Base-by-base conservation (phyloP, 2,113 vertebrate genomes). In the Tiliqua scincoides region DNA sequence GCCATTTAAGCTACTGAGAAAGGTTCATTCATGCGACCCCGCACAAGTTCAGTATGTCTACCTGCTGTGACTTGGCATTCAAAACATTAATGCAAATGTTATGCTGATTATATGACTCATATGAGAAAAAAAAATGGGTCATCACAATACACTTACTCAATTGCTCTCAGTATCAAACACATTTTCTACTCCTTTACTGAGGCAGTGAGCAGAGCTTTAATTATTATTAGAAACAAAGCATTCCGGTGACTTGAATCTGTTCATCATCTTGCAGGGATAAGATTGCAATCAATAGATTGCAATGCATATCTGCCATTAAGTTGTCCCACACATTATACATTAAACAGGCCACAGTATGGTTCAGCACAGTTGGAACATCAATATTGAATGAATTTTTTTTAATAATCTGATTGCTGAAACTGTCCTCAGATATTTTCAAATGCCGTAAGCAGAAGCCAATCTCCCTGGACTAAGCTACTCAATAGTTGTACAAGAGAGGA, bases 231-330 rank as follows among this genome's bases (percentile, higher is more conserved):
- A 75, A 75, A 52, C 11, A 23, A 10, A 52, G 37, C 25, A 40
- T 68, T 9, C 37, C n/a, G 85, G 27, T 62, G n/a, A 27, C 4
- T 75, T 86, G 6, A 4, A 88, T 61, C 37, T 92, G 76, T 52
- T 80, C 37, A 84, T 30, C 30, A 57, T 59, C 67, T 85, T 74
- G 37, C 15, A 57, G 67, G 63, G 15, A 12, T 68, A n/a, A n/a
- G n/a, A n/a, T n/a, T n/a, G 7, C 20, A 12, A 9, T 82, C 61
- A 87, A 35, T 3, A 48, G 90, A 54, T 85, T 86, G 83, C 82
- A 89, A 85, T 80, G 85, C 87, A 84, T 89, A 11, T 14, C n/a
- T 8, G 65, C 30, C 21, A 87, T 89, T 89, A 79, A 90, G 84
- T 59, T 37, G 73, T 18, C 68, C 32, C 7, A 25, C 32, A 1